phyloP scores from a whole-genome alignment of 92 coral and sea anemone species.

The Umimayanthus chanpuru region DNA sequence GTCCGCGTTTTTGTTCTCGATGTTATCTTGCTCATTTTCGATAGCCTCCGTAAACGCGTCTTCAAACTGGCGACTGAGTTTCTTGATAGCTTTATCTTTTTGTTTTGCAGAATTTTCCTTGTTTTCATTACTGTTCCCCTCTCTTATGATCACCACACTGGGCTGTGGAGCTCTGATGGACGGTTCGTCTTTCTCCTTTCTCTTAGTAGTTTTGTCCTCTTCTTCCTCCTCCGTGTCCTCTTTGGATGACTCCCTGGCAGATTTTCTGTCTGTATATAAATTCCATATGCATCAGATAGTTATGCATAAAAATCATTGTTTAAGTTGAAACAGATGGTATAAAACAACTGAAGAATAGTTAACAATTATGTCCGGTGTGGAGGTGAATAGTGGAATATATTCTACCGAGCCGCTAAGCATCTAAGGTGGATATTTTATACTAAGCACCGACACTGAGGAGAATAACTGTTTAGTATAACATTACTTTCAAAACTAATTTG shows the following conservation, averaged over 20 bases:
- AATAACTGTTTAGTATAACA: too few relatives aligned
- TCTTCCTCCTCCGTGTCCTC: slow-evolving; percentile 10
- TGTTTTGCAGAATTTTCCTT: neutral
- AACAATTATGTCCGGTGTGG: too few relatives aligned
- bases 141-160: slow-evolving; percentile 63
- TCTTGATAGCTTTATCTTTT: slow-evolving; percentile 57
- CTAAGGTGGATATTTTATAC: too few relatives aligned
- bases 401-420: too few relatives aligned
- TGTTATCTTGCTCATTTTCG: slow-evolving; percentile 47
- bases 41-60: slow-evolving; percentile 67
- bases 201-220: neutral
- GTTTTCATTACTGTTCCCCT: slow-evolving; percentile 24
- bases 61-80: slow-evolving; percentile 59
- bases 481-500: too few relatives aligned
- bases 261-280: slow-evolving; percentile 1
- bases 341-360: too few relatives aligned
- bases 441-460: too few relatives aligned
- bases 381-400: too few relatives aligned
- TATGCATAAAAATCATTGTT: too few relatives aligned
- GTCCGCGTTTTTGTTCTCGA: slow-evolving; percentile 2
- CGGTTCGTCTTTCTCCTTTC: neutral
- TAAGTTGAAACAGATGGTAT: too few relatives aligned
- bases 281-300: too few relatives aligned
- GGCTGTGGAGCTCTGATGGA: slow-evolving; percentile 41
- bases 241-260: neutral